Conservation (phyloP, 1,140 invertebrate species). For the Caenorhabditis latens region DNA sequence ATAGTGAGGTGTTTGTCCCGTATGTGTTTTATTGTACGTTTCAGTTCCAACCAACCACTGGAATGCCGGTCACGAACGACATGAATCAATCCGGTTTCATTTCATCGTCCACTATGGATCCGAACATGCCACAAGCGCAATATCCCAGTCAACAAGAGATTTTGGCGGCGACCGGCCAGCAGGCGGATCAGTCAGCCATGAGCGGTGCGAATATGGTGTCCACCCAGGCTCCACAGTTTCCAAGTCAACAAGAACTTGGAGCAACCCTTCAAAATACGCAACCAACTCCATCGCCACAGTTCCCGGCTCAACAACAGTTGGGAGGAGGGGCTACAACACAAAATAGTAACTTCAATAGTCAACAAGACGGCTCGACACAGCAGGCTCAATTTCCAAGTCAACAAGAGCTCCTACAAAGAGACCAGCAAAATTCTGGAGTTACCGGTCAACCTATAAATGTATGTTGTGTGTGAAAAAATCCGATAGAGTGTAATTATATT, state of each 20-base stretch:
- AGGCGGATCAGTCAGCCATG: constrained; percentile 17
- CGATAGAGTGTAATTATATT: no score
- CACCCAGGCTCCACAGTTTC: constrained; percentile 42
- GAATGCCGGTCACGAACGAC: constrained; percentile 43
- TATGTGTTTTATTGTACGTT: constrained; percentile 3
- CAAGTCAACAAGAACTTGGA: constrained; percentile 43
- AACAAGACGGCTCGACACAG: background rate
- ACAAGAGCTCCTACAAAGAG: constrained; percentile 2
- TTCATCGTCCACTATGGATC: constrained; percentile 39
- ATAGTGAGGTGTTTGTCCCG: constrained; percentile 29
- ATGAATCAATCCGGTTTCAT: constrained; percentile 44
- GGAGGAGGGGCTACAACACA: background rate
- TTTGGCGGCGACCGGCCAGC: constrained; percentile 31
- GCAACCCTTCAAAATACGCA: constrained; percentile 11
- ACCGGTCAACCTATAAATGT: constrained; percentile 2
- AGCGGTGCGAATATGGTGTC: constrained; percentile 9
- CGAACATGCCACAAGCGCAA: constrained; percentile 45
- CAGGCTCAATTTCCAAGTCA: constrained; percentile 39
- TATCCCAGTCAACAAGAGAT: constrained; percentile 51
- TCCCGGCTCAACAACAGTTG: constrained; percentile 15
- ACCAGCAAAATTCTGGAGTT: constrained; percentile 28
- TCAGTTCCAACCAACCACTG: constrained; percentile 46
- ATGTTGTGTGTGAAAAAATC: background rate
- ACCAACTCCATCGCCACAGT: constrained; percentile 12
- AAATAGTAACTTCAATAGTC: constrained; percentile 18